Conservation (phyloP, 35 echinoderm and acorn worm genomes). For the Stichopus chloronotus region DNA sequence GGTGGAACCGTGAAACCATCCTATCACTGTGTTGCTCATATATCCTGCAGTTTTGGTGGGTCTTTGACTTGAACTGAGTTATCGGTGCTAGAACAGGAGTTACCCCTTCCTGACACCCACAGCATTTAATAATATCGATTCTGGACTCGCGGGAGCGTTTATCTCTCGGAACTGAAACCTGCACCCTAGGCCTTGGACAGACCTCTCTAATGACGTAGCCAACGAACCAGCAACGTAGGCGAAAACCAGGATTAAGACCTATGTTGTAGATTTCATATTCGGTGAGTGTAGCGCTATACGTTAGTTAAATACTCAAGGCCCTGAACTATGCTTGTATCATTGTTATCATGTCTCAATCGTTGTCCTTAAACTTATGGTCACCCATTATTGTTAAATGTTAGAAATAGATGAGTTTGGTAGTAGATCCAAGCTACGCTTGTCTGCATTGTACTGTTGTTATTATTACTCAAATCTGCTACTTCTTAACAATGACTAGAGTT, state of each 20-base stretch:
- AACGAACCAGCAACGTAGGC: neutral
- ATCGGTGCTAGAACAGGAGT: neutral
- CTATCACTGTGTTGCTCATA: neutral
- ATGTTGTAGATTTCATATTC: neutral
- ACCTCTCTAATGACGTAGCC: neutral
- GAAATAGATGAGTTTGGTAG: slow-evolving; percentile 22
- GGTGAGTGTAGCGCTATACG: neutral
- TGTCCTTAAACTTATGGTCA: neutral
- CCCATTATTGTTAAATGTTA: neutral
- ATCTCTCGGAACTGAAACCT: neutral
- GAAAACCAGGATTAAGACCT: neutral
- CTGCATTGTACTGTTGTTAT: neutral
- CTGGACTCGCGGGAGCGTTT: neutral
- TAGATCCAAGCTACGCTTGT: neutral
- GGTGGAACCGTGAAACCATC: neutral
- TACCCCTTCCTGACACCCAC: no score
- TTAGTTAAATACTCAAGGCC: neutral
- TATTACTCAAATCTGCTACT: neutral
- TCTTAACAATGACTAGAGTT: no score
- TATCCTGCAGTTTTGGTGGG: neutral
- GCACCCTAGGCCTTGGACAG: neutral
- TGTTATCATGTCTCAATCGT: neutral
- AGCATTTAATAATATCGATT: no score
- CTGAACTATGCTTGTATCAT: neutral
- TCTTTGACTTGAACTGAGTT: neutral